phyloP scores from a whole-genome alignment of 2,797 vertebrate genomes.

The Rallus crepitans region DNA sequence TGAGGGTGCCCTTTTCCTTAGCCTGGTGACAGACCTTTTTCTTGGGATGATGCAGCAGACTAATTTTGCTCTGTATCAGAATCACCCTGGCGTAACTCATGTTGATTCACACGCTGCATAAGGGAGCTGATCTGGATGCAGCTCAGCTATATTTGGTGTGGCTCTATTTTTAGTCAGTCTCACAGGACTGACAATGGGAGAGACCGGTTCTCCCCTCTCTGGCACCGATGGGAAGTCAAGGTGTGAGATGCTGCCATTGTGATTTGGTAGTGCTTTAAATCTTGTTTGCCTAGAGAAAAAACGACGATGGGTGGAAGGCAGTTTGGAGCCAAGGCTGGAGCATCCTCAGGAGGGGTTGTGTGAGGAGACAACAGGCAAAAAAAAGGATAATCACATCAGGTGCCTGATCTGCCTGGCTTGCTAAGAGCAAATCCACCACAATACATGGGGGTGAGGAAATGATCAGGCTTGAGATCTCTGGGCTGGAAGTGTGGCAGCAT shows the following conservation, averaged over 20 bases:
- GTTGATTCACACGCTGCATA: rapidly evolving
- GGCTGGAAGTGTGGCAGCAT: not conserved
- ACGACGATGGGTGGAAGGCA: not conserved
- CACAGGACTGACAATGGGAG: not conserved
- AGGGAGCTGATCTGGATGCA: not conserved
- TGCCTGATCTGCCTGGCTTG: not conserved
- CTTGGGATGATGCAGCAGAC: not conserved
- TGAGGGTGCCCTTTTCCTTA: not conserved
- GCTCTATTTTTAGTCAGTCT: not conserved
- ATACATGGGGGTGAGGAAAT: not conserved
- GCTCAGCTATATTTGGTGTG: rapidly evolving
- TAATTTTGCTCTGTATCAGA: not conserved
- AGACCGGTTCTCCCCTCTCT: not conserved
- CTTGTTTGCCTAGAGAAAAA: not conserved
- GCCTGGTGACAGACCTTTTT: not conserved
- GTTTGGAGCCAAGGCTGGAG: not conserved
- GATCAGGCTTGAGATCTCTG: not conserved
- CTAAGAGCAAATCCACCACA: not conserved
- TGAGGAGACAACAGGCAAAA: not conserved
- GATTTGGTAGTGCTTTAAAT: not conserved
- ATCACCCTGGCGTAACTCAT: rapidly evolving
- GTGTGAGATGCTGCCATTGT: not conserved
- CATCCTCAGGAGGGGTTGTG: not conserved
- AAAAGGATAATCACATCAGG: not conserved
- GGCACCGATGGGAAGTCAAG: not conserved